Evolutionary conservation across 2,113 vertebrate species (phyloP).

Genomic region (Dolichotis patagonum): DNA sequence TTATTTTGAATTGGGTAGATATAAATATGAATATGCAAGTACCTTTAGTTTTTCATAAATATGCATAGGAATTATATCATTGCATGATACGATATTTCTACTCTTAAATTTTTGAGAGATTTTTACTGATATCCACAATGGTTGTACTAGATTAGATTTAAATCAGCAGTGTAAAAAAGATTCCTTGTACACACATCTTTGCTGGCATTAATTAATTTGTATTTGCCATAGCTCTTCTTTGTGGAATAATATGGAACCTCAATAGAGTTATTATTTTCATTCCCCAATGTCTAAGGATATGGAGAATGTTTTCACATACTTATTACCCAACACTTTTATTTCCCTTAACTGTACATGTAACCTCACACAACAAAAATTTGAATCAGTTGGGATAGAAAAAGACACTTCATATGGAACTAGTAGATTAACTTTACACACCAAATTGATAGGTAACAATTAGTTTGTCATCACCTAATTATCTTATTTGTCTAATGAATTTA

Average conservation of each 20-base stretch:
- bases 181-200: not conserved
- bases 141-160: not conserved
- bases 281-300: not conserved
- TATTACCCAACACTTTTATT: not conserved
- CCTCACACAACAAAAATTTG: not conserved
- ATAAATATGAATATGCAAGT: not conserved
- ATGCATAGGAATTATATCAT: not conserved
- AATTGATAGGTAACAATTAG: conserved; percentile 14
- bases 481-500: not conserved
- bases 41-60: not conserved
- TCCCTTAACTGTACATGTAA: not conserved
- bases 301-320: not conserved
- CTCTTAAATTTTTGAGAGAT: not conserved
- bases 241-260: not conserved
- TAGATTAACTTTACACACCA: not conserved
- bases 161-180: not conserved
- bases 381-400: not conserved
- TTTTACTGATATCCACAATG: not conserved
- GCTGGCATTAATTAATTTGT: not conserved
- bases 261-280: not conserved
- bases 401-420: not conserved
- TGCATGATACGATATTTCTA: no score
- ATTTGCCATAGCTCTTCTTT: not conserved
- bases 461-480: conserved; percentile 18
- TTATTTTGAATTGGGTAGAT: not conserved